A percentile compares a stretch with the other conserved stretches of the same genome.
Evolutionary conservation across 2,113 vertebrate species (phyloP).

Genomic region (Anolis sagrei): DNA sequence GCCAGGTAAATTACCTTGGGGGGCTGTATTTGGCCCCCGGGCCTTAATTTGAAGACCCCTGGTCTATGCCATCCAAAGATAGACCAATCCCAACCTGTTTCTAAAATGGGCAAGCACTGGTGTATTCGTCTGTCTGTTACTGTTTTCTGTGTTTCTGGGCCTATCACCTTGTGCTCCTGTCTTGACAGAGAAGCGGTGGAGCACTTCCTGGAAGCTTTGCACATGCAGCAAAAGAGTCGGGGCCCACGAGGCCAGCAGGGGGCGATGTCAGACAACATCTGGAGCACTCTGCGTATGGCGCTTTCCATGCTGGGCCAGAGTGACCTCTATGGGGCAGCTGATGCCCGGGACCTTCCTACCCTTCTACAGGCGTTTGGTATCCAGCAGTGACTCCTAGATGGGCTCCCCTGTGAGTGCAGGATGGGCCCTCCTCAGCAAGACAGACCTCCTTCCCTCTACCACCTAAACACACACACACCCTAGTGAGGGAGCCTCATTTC

Average conservation of each 20-base stretch:
- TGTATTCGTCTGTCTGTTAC: no score
- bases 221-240: slow-evolving; percentile 88
- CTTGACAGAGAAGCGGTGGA: slow-evolving; percentile 93
- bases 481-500: neutral
- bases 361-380: slow-evolving; percentile 89
- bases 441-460: slow-evolving; percentile 61
- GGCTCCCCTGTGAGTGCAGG: slow-evolving; percentile 74
- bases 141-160: neutral
- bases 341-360: slow-evolving; percentile 87
- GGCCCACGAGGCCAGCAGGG: slow-evolving; percentile 74
- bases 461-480: slow-evolving; percentile 30
- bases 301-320: slow-evolving; percentile 98
- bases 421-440: slow-evolving; percentile 49
- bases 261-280: slow-evolving; percentile 98
- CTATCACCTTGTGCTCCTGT: neutral
- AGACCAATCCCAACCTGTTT: no score
- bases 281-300: slow-evolving; percentile 97
- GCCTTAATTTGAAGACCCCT: no score
- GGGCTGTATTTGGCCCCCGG: no score
- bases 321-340: slow-evolving; percentile 90
- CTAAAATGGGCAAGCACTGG: no score
- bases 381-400: slow-evolving; percentile 82
- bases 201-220: slow-evolving; percentile 95
- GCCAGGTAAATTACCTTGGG: no score
- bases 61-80: no score